These are phyloP conservation scores for Chymomyza fuscimana DNA, from an alignment of 2,888 invertebrate species.

Conservation along the genomic window DNA sequence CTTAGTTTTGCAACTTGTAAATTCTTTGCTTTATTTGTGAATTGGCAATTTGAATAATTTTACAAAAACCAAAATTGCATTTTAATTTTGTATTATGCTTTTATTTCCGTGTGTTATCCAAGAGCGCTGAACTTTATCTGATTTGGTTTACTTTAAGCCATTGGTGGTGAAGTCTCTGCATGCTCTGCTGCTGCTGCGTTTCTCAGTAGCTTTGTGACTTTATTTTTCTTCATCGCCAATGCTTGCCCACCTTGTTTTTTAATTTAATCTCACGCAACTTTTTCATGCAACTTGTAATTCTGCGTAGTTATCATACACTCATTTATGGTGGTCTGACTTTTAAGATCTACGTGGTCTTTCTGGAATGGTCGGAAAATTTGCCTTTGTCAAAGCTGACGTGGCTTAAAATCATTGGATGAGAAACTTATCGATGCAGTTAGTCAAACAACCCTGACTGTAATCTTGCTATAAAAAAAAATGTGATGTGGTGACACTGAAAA, in stretches of 20 bases:
- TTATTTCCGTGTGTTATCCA: slow-evolving; percentile 29
- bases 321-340: not conserved
- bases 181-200: slow-evolving; percentile 45
- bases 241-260: slow-evolving; percentile 30
- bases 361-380: slow-evolving; percentile 34
- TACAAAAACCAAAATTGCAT: slow-evolving; percentile 43
- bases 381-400: slow-evolving; percentile 57
- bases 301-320: not conserved
- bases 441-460: not conserved
- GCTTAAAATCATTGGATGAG: slow-evolving; percentile 36
- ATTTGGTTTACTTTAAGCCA: slow-evolving; percentile 45
- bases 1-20: slow-evolving; percentile 8
- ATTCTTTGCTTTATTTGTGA: not conserved
- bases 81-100: slow-evolving; percentile 31
- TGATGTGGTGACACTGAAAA: too few relatives aligned
- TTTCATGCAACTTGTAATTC: slow-evolving; percentile 26
- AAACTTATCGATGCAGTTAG: not conserved
- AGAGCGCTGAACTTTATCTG: slow-evolving; percentile 56
- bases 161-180: slow-evolving; percentile 29
- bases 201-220: slow-evolving; percentile 44
- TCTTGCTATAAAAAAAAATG: not conserved
- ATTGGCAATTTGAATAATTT: not conserved
- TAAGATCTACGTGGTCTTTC: slow-evolving; percentile 42
- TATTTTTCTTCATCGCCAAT: slow-evolving; percentile 65
- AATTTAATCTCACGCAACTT: slow-evolving; percentile 62